phyloP scores from a whole-genome alignment of 37 sponge, comb jelly and placozoan species.

The Aphrocallistes beatrix region DNA sequence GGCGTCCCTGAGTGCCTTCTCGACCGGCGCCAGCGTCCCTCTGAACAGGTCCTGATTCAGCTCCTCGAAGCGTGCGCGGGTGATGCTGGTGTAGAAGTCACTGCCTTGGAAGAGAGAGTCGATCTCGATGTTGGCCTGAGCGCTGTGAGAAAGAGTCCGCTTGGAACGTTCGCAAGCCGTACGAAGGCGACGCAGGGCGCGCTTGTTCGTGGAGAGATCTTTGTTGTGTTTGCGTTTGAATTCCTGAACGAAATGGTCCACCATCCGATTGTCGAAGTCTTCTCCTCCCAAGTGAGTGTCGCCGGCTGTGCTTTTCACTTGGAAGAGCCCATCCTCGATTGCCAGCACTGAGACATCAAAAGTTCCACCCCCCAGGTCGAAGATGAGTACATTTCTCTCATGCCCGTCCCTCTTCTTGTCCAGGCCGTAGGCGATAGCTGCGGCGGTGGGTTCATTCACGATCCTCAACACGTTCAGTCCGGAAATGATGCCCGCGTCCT shows the following conservation, averaged over 20 bases:
- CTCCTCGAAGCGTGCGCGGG: conserved; percentile 89
- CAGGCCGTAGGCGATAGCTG: conserved; percentile 89
- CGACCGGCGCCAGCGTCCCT: conserved; percentile 67
- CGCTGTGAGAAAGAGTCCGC: conserved; percentile 76
- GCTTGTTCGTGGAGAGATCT: conserved; percentile 53
- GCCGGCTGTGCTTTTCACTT: conserved; percentile 81
- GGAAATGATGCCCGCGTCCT: conserved; percentile 87
- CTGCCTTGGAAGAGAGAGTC: conserved; percentile 81
- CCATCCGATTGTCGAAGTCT: conserved; percentile 91
- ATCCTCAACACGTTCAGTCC: conserved; percentile 85
- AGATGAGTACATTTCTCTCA: conserved; percentile 86
- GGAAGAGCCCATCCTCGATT: conserved; percentile 77
- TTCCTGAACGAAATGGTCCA: conserved; percentile 62
- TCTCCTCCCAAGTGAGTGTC: conserved; percentile 95
- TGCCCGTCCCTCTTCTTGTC: conserved; percentile 60
- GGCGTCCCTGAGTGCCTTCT: conserved; percentile 85
- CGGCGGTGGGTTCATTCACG: conserved; percentile 94
- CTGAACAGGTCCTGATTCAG: conserved; percentile 77
- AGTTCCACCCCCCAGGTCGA: conserved; percentile 89
- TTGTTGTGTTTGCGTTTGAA: conserved; percentile 78
- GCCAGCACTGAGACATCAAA: conserved; percentile 89
- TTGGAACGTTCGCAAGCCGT: conserved; percentile 89
- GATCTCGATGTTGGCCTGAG: conserved; percentile 79
- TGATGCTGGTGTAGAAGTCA: conserved; percentile 84
- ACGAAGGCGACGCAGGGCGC: conserved; percentile 74